phyloP scores from a whole-genome alignment of 2,797 vertebrate species.

The Anniella stebbinsi region DNA sequence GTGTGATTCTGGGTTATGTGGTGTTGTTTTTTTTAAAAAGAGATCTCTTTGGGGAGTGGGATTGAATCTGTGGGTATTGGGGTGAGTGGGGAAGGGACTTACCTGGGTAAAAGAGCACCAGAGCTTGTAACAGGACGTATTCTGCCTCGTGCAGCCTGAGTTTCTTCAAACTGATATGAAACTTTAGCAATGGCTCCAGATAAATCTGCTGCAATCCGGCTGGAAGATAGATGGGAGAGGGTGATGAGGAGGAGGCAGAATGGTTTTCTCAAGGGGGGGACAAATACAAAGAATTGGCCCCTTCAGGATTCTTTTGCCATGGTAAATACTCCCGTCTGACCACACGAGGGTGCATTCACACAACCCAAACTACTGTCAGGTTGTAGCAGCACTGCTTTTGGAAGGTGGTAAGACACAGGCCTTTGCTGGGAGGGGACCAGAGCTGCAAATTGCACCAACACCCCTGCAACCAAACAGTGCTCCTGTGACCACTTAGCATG shows the following conservation, averaged over 20 bases:
- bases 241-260: neutral
- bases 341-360: neutral
- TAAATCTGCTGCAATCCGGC: conserved; percentile 86
- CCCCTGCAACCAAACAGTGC: neutral
- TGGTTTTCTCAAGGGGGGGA: neutral
- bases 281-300: too few relatives aligned
- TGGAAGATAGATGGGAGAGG: conserved; percentile 20
- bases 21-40: too few relatives aligned
- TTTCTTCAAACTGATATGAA: conserved; percentile 81
- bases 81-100: neutral
- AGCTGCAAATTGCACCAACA: neutral
- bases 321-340: neutral
- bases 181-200: conserved; percentile 83
- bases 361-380: neutral
- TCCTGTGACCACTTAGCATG: neutral
- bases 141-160: conserved; percentile 83
- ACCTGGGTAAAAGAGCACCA: conserved; percentile 84
- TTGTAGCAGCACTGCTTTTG: too few relatives aligned
- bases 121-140: conserved; percentile 85
- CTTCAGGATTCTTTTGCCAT: too few relatives aligned
- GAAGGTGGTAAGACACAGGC: neutral
- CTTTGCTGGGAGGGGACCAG: neutral
- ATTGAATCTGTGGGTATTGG: fast-evolving
- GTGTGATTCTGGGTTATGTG: neutral
- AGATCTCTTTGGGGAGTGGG: neutral